Evolutionary conservation across 2,888 invertebrate genomes (phyloP), one percentile per base, ranked within the genome.

Genomic region (Andricus curvator): DNA sequence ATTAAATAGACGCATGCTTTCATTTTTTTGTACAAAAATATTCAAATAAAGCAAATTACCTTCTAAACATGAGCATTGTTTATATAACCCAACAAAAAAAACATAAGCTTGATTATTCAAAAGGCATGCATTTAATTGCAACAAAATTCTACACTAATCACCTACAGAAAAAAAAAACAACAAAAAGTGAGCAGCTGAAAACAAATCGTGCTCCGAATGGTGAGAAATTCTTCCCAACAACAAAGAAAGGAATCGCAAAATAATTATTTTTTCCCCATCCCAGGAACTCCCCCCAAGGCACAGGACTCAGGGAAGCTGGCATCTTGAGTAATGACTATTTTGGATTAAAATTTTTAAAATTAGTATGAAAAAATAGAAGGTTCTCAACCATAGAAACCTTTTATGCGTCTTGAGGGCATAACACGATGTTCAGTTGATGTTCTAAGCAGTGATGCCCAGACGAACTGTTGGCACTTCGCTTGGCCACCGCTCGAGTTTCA

Each of bases 391-490:
- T 56, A 51, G 20, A n/a, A 74, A 56, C 56, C 74, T 56, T 56
- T 74, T 74, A 56, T 74, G 74, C 56, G 33, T 56, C 56, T 29
- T 37, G 56, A 56, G 33, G 17, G 20, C 51, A 70, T 70, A 29
- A 70, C 70, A 74, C 29, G 25, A 79, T 68, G 29, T 33, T 44
- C 62, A 48, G 74, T 74, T 74, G 29, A 56, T 74, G 51, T 70
- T 13, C 41, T 85, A 81, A 85, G 85, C 88, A 89, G 88, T 88
- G 88, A 88, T 87, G 87, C 86, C 88, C 88, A 88, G 88, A 82
- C 83, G 67, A 84, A 84, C 33, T 81, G 80, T 84, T 81, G 67
- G 66, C 37, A 81, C 67, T 78, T 76, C 79, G 83, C 70, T 78
- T 78, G 77, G 77, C 56, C 76, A 70, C 66, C 70, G 37, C 62